Base-by-base conservation (phyloP, 2,113 vertebrate species). In the Alectura lathami region DNA sequence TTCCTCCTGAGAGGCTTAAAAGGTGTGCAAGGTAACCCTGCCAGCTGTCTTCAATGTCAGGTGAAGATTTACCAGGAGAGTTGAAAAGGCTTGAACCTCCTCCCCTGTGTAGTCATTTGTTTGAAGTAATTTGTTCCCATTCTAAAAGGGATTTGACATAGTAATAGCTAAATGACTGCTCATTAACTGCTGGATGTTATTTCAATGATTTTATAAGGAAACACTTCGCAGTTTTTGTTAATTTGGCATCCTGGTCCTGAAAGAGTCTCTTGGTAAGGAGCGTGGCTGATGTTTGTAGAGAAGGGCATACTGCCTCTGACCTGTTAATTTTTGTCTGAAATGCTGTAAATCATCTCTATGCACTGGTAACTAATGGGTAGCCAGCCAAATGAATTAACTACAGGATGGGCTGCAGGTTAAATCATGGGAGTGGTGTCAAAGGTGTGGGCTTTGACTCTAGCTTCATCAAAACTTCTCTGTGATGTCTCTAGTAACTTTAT, bases 11-110 rank as follows among this genome's bases (percentile, higher is more conserved):
- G 74, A 73, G 69, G 26, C 13, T 60, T 76, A 29, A 48, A 40
- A 91, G 77, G 74, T 94, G 74, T 38, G 43, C 42, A 40, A 14
- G 9, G 8, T 68, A 78, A 38, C 30, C 5, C 21, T 86, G 83
- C 50, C 94, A 94, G 43, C 51, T 81, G n/a, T 20, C 83, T 83
- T 86, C 73, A 68, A 42, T 21, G 30, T 68, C 81, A 95, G 81
- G 73, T 53, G n/a, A 3, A 13, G 40, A 68, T 82, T 72, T 51
- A 40, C 47, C 77, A 91, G 47, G 38, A 62, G 42, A 81, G 27
- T 26, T 81, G 20, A 74, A 83, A 57, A 53, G 47, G 38, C 26
- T 76, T 64, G 29, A 91, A 9, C 12, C 15, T 78, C 34, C 47
- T 89, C 29, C 9, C 32, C 0, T 1, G 29, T 12, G 20, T 17